A percentile compares a stretch with the other conserved stretches of the same genome.
Evolutionary conservation across 2,888 invertebrate genomes (phyloP).

Genomic region (Steinernema carpocapsae): DNA sequence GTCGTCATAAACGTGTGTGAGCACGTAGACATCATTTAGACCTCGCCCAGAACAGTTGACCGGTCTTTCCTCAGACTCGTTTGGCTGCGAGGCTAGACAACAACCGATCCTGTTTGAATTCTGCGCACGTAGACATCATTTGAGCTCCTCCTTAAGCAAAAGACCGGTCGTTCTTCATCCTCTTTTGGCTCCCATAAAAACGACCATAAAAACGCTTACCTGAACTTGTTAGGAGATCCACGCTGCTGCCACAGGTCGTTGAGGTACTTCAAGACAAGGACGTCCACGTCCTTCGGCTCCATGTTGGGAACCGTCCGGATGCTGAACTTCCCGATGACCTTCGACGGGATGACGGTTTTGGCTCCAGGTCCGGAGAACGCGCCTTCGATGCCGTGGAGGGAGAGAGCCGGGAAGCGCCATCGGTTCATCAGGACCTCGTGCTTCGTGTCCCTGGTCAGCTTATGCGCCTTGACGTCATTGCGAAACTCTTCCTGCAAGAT

Average conservation of each 20-base stretch:
- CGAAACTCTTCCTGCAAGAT: slow-evolving; percentile 76
- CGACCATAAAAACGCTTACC: slow-evolving; percentile 71
- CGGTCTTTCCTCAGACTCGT: too few relatives aligned
- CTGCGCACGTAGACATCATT: not conserved
- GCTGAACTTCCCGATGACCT: slow-evolving; percentile 93
- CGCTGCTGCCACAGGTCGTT: slow-evolving; percentile 80
- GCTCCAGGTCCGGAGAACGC: slow-evolving; percentile 90
- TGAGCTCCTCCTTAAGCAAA: too few relatives aligned
- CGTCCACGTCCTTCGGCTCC: slow-evolving; percentile 81
- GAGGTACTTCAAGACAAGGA: slow-evolving; percentile 78
- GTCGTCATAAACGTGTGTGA: too few relatives aligned
- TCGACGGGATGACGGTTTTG: slow-evolving; percentile 76
- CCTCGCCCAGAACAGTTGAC: too few relatives aligned
- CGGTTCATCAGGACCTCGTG: slow-evolving; percentile 86
- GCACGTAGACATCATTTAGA: too few relatives aligned
- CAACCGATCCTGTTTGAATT: not conserved
- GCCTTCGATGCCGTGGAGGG: slow-evolving; percentile 92
- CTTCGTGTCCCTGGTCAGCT: slow-evolving; percentile 77
- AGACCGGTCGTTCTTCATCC: not conserved
- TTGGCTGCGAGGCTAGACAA: too few relatives aligned
- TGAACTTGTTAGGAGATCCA: slow-evolving; percentile 80
- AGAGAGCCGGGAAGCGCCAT: slow-evolving; percentile 91
- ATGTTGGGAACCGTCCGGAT: slow-evolving; percentile 95
- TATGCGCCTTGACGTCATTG: slow-evolving; percentile 75
- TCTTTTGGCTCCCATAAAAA: too few relatives aligned